These are phyloP conservation scores for Tetragonula carbonaria DNA, from an alignment of 2,888 invertebrate genomes.

Conservation along the genomic window DNA sequence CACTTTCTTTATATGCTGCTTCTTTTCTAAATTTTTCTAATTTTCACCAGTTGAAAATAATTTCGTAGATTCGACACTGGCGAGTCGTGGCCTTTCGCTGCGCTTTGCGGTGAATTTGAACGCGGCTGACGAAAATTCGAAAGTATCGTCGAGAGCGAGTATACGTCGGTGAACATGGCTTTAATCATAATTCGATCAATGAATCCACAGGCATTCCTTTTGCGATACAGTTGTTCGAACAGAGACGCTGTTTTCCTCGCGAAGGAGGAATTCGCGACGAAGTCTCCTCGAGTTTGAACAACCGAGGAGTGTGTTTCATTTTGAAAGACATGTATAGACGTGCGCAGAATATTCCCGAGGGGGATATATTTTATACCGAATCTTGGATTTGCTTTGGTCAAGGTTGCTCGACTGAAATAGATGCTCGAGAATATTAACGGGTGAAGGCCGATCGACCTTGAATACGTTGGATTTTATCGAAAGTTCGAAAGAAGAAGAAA, in stretches of 20 bases:
- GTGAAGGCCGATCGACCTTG: too few relatives aligned
- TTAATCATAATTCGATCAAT: not conserved
- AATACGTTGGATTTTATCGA: too few relatives aligned
- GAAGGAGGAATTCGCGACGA: slow-evolving; percentile 29
- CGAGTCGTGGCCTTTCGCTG: slow-evolving; percentile 19
- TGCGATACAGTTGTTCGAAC: slow-evolving; percentile 63
- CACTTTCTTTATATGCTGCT: too few relatives aligned
- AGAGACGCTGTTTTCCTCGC: slow-evolving; percentile 28
- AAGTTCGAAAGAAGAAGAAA: too few relatives aligned
- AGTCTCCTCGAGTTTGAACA: too few relatives aligned
- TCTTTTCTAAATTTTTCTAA: not conserved
- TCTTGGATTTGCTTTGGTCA: not conserved
- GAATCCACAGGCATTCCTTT: not conserved
- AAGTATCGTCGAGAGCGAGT: not conserved
- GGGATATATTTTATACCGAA: not conserved
- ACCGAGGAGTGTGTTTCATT: not conserved
- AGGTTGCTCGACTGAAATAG: not conserved
- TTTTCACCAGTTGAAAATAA: not conserved
- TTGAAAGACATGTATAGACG: not conserved
- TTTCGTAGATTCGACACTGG: too few relatives aligned
- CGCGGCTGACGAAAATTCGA: not conserved
- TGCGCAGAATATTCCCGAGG: not conserved
- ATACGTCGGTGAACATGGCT: not conserved
- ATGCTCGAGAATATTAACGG: too few relatives aligned
- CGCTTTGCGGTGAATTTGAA: not conserved